These are phyloP conservation scores for Coregonus ussuriensis DNA, from an alignment of 2,797 vertebrate species.

Conservation along the genomic window DNA sequence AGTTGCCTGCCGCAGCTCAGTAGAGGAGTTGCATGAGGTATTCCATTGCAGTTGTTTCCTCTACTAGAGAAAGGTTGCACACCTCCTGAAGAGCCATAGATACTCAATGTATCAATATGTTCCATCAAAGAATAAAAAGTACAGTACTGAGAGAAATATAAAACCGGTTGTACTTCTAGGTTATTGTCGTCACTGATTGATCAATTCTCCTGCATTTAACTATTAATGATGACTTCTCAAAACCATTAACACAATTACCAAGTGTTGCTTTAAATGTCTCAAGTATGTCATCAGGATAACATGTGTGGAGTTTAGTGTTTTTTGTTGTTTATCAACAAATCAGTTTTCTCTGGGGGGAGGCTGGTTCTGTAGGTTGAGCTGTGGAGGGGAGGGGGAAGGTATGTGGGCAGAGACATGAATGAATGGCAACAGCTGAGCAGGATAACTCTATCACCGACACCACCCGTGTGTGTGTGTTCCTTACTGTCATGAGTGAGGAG, in stretches of 20 bases:
- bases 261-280: background rate
- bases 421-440: conserved; percentile 82
- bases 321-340: conserved; percentile 19
- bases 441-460: conserved; percentile 69
- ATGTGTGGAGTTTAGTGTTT: background rate
- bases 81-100: conserved; percentile 17
- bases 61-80: conserved; percentile 21
- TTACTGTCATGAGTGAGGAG: conserved; percentile 27
- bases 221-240: conserved; percentile 26
- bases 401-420: conserved; percentile 60
- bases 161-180: conserved; percentile 1
- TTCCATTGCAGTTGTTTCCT: background rate
- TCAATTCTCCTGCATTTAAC: conserved; percentile 16
- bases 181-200: conserved; percentile 33
- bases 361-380: conserved; percentile 8
- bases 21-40: background rate
- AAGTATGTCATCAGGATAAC: background rate
- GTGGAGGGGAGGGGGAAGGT: conserved; percentile 27
- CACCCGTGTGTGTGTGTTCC: conserved; percentile 32
- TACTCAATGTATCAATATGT: conserved; percentile 10
- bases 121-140: background rate
- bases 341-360: background rate
- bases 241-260: conserved; percentile 10
- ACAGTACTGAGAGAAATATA: conserved; percentile 1
- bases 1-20: background rate